A percentile compares a stretch with the other conserved stretches of the same genome.
phyloP scores from a whole-genome alignment of 2,888 invertebrate species.

The Ryuthela nishihirai region DNA sequence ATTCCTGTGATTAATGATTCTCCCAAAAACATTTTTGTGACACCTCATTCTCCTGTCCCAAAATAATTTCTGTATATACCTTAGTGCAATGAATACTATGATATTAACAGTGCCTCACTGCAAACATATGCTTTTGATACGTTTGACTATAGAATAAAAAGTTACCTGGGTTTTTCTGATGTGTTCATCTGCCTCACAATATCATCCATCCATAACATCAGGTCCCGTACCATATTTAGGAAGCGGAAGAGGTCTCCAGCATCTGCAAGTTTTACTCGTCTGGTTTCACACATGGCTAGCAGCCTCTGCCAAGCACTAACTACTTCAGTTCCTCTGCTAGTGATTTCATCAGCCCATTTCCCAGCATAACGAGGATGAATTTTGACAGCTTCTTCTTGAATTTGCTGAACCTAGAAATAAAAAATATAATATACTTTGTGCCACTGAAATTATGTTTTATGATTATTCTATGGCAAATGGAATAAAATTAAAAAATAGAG shows the following conservation, averaged over 20 bases:
- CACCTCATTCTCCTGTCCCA: too few relatives aligned
- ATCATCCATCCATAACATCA: constrained; percentile 99
- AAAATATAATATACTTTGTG: neutral
- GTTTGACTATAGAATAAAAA: too few relatives aligned
- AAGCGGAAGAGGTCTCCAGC: constrained; percentile 94
- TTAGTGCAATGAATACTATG: too few relatives aligned
- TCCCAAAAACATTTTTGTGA: too few relatives aligned
- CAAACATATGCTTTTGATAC: too few relatives aligned
- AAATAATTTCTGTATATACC: too few relatives aligned
- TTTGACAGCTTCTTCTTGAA: constrained; percentile 84
- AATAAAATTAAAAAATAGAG: too few relatives aligned
- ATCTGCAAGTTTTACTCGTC: constrained; percentile 80
- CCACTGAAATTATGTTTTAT: too few relatives aligned
- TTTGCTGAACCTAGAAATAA: constrained; percentile 74
- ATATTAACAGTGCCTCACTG: too few relatives aligned
- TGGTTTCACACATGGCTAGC: constrained; percentile 75
- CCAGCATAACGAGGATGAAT: constrained; percentile 94
- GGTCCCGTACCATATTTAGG: constrained; percentile 94
- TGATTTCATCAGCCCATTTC: constrained; percentile 94
- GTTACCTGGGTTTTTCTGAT: constrained; percentile 93
- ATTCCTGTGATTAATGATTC: too few relatives aligned
- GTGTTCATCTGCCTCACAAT: constrained; percentile 98
- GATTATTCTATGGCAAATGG: too few relatives aligned
- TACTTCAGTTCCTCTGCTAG: constrained; percentile 90
- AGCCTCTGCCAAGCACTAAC: constrained; percentile 93